Evolutionary conservation across 1,140 invertebrate genomes (phyloP), one percentile per base, ranked within the genome.

Genomic region (Lepidurus couesii): DNA sequence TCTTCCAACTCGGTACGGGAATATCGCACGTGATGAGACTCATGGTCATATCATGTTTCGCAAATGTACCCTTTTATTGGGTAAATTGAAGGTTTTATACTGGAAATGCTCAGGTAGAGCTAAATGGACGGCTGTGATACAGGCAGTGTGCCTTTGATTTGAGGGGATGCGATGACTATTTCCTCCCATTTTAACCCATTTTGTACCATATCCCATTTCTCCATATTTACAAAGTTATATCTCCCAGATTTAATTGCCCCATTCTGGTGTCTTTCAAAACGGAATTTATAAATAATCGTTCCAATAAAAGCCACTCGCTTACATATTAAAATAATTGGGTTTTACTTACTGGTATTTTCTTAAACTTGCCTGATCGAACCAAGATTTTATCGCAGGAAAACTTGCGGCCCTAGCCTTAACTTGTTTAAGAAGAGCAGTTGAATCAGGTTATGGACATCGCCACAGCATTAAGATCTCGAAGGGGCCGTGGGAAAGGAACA

Each of bases 81-180:
- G 21, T n/a, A 65, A 21, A 11, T 65, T 7, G 53, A n/a, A 65
- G 10, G 21, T 65, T 65, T 11, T 65, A 65, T 13, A 9, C 6
- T 11, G 7, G n/a, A 65, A 65, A 16, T 65, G 53, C 53, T 65
- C 53, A 65, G 21, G 7, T 65, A 16, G 53, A 65, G 53, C 53
- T 65, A 65, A 34, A 65, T 65, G 53, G 53, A 65, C 53, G 53
- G 53, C 53, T 65, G 53, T 65, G 53, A 65, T 65, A 65, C 16
- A 65, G 53, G 53, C 53, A 65, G 53, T 65, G 53, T 11, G 53
- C 53, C 53, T 65, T 65, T 4, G 21, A 21, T n/a, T 65, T 13
- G 53, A 21, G 8, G 21, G n/a, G 21, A n/a, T 4, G 53, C 8
- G 21, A 65, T n/a, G 53, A 13, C 0, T 65, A n/a, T 65, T 47